Conservation (phyloP, 2,888 invertebrate genomes). For the Ichneumoninae sp. region DNA sequence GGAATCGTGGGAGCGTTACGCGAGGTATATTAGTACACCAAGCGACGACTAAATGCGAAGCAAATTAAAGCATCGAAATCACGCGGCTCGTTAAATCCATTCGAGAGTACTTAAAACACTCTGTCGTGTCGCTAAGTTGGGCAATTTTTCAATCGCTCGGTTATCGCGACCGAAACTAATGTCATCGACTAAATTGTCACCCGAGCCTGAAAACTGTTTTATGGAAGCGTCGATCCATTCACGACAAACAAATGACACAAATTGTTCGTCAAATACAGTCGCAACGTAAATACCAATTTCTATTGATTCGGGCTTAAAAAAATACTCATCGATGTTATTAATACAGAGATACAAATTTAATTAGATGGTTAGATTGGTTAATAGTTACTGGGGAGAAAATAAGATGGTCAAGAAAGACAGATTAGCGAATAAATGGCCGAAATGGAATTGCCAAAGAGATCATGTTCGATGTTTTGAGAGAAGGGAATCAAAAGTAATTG, state of each 20-base stretch:
- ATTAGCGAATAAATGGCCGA: conserved; percentile 13
- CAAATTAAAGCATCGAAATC: conserved; percentile 57
- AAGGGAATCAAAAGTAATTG: conserved; percentile 55
- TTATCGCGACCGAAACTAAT: not conserved
- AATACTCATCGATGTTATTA: not conserved
- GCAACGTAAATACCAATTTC: too few relatives aligned
- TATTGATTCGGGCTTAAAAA: too few relatives aligned
- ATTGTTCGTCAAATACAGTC: not conserved
- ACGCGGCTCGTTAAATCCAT: conserved; percentile 52
- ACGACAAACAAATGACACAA: not conserved
- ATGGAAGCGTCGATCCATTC: not conserved
- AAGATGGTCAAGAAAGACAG: not conserved
- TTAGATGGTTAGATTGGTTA: not conserved
- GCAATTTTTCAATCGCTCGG: conserved; percentile 15
- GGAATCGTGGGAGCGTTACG: not conserved
- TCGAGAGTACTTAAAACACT: conserved; percentile 26
- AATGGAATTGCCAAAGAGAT: conserved; percentile 18
- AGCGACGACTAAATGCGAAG: conserved; percentile 44
- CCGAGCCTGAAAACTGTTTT: not conserved
- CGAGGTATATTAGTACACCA: conserved; percentile 25
- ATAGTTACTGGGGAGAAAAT: not conserved
- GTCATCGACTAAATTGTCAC: not conserved
- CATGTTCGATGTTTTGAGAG: conserved; percentile 26
- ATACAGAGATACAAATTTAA: not conserved
- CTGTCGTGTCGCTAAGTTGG: not conserved